These are phyloP conservation scores for Tenthredo amoena DNA, from an alignment of 2,888 invertebrate species.

Conservation along the genomic window DNA sequence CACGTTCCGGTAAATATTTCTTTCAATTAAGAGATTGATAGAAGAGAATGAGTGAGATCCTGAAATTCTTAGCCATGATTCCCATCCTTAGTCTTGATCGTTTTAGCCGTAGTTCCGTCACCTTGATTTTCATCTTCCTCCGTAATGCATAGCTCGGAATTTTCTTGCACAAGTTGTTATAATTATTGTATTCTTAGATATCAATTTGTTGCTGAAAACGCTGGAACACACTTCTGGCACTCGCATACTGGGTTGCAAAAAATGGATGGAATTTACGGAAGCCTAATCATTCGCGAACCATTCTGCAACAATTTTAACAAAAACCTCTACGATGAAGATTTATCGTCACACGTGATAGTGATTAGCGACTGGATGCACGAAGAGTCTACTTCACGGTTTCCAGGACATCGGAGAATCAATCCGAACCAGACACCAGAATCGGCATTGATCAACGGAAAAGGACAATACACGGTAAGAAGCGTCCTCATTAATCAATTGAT, in stretches of 20 bases:
- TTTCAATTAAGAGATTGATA: not conserved
- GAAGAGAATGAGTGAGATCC: constrained; percentile 60
- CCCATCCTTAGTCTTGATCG: constrained; percentile 58
- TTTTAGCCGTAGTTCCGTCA: constrained; percentile 73
- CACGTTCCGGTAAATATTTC: constrained; percentile 84
- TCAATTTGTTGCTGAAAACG: constrained; percentile 70
- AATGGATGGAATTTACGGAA: constrained; percentile 82
- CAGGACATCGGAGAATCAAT: constrained; percentile 76
- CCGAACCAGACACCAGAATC: constrained; percentile 74
- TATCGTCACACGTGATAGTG: constrained; percentile 80
- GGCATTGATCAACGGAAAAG: constrained; percentile 73
- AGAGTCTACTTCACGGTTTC: constrained; percentile 73
- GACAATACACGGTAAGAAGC: constrained; percentile 64
- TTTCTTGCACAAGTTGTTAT: not conserved
- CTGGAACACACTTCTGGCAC: constrained; percentile 77
- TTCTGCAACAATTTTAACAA: constrained; percentile 71
- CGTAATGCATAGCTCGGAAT: not conserved
- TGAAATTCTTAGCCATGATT: constrained; percentile 84
- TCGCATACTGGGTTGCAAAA: constrained; percentile 79
- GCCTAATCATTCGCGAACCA: constrained; percentile 81
- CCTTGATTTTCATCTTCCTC: constrained; percentile 80
- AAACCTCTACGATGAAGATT: constrained; percentile 77
- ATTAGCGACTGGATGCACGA: constrained; percentile 80
- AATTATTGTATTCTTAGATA: constrained; percentile 66
- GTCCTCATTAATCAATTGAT: not conserved